A percentile compares a stretch with the other conserved stretches of the same genome.
Evolutionary conservation across 2,113 vertebrate genomes (phyloP).

Genomic region (Psittacara wagleri): DNA sequence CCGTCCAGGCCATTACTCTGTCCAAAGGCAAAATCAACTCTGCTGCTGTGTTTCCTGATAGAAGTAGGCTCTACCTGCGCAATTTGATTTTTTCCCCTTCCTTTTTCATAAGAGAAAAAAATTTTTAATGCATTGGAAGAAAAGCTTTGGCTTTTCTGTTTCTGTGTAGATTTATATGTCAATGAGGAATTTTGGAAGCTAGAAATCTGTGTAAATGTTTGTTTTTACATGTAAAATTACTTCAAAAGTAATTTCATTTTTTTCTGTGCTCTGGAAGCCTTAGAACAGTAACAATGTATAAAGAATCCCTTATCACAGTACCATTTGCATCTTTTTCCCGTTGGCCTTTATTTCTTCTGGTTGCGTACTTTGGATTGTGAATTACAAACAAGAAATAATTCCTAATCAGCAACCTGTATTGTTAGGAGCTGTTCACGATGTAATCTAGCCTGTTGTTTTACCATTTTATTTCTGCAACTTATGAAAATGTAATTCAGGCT

Average conservation of each 20-base stretch:
- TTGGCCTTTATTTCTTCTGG: not conserved
- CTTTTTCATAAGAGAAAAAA: not conserved
- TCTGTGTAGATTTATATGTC: not conserved
- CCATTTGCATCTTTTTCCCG: not conserved
- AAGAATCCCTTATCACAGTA: not conserved
- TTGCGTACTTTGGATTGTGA: not conserved
- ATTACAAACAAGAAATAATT: not conserved
- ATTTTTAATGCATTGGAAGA: not conserved
- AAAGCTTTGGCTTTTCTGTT: not conserved
- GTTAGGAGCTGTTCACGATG: not conserved
- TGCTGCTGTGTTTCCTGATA: not conserved
- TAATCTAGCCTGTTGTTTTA: not conserved
- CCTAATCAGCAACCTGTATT: not conserved
- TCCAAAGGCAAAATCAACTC: not conserved
- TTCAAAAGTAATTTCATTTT: not conserved
- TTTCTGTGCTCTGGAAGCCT: not conserved
- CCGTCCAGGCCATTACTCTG: accelerated
- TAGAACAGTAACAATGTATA: not conserved
- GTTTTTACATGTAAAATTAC: not conserved
- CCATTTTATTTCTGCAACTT: not conserved
- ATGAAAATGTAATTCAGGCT: not conserved
- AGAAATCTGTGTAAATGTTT: not conserved
- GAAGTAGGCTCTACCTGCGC: not conserved
- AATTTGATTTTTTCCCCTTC: not conserved
- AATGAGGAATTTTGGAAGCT: not conserved